phyloP scores from a whole-genome alignment of 2,113 vertebrate genomes.

The Brevimyrus niger region DNA sequence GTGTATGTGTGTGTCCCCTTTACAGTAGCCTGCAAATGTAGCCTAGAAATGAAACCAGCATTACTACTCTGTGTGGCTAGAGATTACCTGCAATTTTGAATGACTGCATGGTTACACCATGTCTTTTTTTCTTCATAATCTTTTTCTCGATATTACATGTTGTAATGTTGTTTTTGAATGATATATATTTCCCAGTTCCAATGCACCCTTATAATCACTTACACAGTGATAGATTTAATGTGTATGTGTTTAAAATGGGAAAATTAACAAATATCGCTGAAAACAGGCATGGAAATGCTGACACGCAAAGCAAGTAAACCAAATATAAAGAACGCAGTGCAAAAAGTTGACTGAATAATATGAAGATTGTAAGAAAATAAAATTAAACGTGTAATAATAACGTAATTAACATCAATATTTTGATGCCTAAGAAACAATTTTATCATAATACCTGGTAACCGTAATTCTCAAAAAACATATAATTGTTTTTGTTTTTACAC shows the following conservation, averaged over 20 bases:
- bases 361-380: background rate
- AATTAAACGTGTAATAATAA: background rate
- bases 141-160: background rate
- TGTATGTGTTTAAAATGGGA: background rate
- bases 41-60: background rate
- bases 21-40: background rate
- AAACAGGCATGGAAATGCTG: background rate
- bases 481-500: background rate
- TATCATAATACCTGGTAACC: background rate
- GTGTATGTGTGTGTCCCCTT: too few relatives aligned
- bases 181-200: background rate
- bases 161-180: background rate
- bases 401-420: background rate
- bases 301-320: background rate
- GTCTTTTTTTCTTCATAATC: background rate
- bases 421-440: background rate
- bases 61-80: background rate
- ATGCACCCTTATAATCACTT: background rate
- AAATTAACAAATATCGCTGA: background rate
- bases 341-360: background rate
- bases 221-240: background rate
- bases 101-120: background rate
- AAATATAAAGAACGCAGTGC: background rate
- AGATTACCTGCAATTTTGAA: background rate
- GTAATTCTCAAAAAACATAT: background rate